Evolutionary conservation across 2,888 invertebrate genomes (phyloP).

Genomic region (Apamea crenata): DNA sequence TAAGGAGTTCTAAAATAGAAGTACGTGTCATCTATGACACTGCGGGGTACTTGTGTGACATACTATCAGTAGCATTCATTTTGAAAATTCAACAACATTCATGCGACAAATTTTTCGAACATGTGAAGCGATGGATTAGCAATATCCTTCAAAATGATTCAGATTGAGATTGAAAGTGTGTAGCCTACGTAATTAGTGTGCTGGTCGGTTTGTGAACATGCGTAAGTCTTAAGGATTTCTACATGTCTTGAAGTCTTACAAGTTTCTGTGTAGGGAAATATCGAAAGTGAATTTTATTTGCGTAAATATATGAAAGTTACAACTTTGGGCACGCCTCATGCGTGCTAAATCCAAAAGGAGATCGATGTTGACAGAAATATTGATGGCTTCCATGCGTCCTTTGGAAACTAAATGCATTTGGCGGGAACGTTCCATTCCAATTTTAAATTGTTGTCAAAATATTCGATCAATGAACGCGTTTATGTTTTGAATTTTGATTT

Average conservation of each 20-base stretch:
- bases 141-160: too few species aligned
- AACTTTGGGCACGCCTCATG: constrained; percentile 42
- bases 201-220: too few species aligned
- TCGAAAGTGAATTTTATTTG: constrained; percentile 62
- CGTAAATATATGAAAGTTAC: constrained; percentile 63
- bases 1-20: constrained; percentile 33
- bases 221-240: background rate
- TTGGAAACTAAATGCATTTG: constrained; percentile 48
- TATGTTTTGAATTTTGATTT: constrained; percentile 36
- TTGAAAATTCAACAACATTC: background rate
- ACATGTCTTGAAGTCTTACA: background rate
- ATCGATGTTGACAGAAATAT: constrained; percentile 60
- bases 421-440: constrained; percentile 50
- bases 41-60: background rate
- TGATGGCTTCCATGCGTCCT: constrained; percentile 49
- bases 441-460: constrained; percentile 53
- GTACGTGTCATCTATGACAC: constrained; percentile 9
- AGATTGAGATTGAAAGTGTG: too few species aligned
- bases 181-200: too few species aligned
- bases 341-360: constrained; percentile 47
- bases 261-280: constrained; percentile 33
- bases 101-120: background rate
- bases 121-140: background rate
- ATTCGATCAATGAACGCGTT: constrained; percentile 30
- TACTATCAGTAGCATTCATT: background rate